Base-by-base conservation (phyloP, 2,113 vertebrate species). In the Burhinus oedicnemus region DNA sequence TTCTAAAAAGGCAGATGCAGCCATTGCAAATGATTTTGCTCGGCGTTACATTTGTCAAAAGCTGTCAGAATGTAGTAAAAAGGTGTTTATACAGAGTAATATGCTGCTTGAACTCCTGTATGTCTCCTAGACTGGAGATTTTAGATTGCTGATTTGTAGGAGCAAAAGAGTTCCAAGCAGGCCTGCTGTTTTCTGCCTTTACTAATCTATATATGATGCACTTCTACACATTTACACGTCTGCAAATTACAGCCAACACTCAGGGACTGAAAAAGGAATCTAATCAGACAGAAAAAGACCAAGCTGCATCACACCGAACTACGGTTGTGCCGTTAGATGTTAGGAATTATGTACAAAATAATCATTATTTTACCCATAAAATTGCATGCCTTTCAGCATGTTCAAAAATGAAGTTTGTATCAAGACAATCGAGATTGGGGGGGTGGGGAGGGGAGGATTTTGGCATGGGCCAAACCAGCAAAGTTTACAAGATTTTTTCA, bases 1-100 rank as follows among this genome's bases (percentile, higher is more conserved):
- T 94, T 92, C 89, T 82, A 87, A 94, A 95, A 94, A 96, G 92
- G 74, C 95, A 95, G 97, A 95, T 97, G 94, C 80, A 95, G 72
- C 77, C 90, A 87, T 97, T 94, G 89, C 92, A 95, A 97, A 96
- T 93, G 42, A 93, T 95, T 97, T 97, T 94, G 12, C 70, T 96
- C n/a, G 1, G 54, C 87, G 93, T 89, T 97, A 93, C 57, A 91
- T 96, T 96, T 97, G 93, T 95, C 96, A 97, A 93, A 96, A 96
- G 89, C 91, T 96, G 95, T 96, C 96, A 97, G 66, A 93, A 72
- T 49, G 29, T 94, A 95, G 93, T 87, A 85, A 94, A 95, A 95
- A 93, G 87, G 91, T 95, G 93, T 93, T 95, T 96, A 84, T 94
- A 94, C 45, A 85, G 81, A 87, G 70, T 85, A 95, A 95, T 95